Percentiles rank a stretch among this genome's conserved stretches.
Conservation (phyloP, 2,113 vertebrate genomes). For the Tachysurus vachellii region DNA sequence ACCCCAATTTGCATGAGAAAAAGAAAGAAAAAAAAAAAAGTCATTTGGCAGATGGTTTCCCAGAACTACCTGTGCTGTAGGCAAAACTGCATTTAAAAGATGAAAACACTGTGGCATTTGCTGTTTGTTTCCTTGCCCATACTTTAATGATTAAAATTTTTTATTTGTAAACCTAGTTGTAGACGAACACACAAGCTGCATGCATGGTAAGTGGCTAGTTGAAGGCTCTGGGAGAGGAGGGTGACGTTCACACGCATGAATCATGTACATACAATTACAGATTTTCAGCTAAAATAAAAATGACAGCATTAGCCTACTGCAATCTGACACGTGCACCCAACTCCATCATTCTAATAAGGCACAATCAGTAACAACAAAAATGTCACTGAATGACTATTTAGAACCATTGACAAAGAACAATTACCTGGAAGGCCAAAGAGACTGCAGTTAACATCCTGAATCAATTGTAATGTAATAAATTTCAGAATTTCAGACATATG, state of each 20-base stretch:
- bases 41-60: neutral
- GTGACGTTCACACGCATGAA: neutral
- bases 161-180: neutral
- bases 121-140: neutral
- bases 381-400: constrained; percentile 2
- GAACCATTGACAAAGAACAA: neutral
- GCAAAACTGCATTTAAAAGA: neutral
- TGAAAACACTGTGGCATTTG: neutral
- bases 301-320: neutral
- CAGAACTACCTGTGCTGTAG: neutral
- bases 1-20: neutral
- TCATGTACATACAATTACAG: neutral
- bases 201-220: neutral
- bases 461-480: neutral
- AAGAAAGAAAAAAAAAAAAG: neutral
- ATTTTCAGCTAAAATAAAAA: neutral
- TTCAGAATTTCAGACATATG: neutral
- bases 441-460: neutral
- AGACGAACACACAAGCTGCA: neutral
- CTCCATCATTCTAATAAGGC: neutral
- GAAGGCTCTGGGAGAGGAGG: neutral
- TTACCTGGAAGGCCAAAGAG: neutral
- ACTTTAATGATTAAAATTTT: neutral
- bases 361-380: neutral
- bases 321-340: neutral